Conservation (phyloP, 1,140 invertebrate genomes). For the Agrilus planipennis region DNA sequence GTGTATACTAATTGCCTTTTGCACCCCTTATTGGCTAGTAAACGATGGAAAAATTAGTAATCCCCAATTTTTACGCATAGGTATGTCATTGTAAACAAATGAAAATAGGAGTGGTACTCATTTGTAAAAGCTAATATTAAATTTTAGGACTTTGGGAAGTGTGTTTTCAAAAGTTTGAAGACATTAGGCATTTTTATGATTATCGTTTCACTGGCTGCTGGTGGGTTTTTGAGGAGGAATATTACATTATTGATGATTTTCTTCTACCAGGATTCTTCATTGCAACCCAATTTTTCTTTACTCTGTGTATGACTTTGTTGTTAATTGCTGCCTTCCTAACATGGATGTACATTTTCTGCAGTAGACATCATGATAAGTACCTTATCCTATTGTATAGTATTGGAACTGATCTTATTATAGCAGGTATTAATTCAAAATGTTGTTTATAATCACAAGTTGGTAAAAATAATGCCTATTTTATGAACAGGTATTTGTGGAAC, state of each 20-base stretch:
- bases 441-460: no score
- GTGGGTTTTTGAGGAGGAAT: conserved; percentile 91
- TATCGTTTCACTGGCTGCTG: conserved; percentile 69
- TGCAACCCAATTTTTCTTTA: conserved; percentile 85
- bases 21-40: conserved; percentile 85
- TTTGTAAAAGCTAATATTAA: background rate
- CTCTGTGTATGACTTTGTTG: conserved; percentile 66
- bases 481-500: conserved; percentile 69
- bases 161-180: conserved; percentile 75
- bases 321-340: conserved; percentile 60
- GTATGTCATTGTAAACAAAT: conserved; percentile 37
- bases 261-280: conserved; percentile 82
- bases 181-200: conserved; percentile 69
- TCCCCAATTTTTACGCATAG: conserved; percentile 70
- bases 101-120: conserved; percentile 12
- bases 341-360: conserved; percentile 60
- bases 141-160: conserved; percentile 84
- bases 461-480: no score
- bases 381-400: conserved; percentile 58
- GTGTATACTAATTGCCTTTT: conserved; percentile 76
- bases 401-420: conserved; percentile 56
- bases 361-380: conserved; percentile 65
- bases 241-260: conserved; percentile 77
- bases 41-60: conserved; percentile 69
- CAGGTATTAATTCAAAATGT: no score